These are phyloP conservation scores for Bemisia tabaci DNA, from an alignment of 1,140 invertebrate species.

Conservation along the genomic window DNA sequence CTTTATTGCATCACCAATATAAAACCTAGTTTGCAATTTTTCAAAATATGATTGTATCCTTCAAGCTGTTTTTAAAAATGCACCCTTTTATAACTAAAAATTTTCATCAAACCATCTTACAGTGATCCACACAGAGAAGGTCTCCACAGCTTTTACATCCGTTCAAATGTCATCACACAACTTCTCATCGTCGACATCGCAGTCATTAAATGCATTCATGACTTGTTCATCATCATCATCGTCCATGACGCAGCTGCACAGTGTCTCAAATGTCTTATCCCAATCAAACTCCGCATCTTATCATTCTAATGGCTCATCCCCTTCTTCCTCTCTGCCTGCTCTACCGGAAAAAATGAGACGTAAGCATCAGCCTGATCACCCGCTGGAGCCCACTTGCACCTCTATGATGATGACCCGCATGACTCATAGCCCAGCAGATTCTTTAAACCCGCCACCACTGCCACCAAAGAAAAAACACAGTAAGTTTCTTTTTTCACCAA, in stretches of 20 bases:
- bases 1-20: too few species aligned
- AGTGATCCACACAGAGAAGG: neutral
- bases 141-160: neutral
- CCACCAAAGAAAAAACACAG: slow-evolving; percentile 85
- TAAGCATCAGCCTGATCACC: neutral
- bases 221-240: neutral
- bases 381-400: neutral
- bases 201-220: neutral
- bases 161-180: neutral
- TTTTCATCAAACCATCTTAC: too few species aligned
- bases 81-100: too few species aligned
- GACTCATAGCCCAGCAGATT: slow-evolving; percentile 4
- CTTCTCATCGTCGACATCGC: neutral
- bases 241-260: neutral
- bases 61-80: too few species aligned
- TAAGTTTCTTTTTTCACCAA: slow-evolving; percentile 45
- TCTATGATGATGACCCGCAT: neutral
- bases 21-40: too few species aligned
- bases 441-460: slow-evolving; percentile 63
- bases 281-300: neutral
- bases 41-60: too few species aligned
- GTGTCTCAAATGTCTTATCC: neutral
- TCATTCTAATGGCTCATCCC: neutral
- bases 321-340: neutral
- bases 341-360: slow-evolving; percentile 3